A percentile compares a stretch with the other conserved stretches of the same genome.
Conservation (phyloP, 2,113 vertebrate species). For the Montifringilla adamsi region DNA sequence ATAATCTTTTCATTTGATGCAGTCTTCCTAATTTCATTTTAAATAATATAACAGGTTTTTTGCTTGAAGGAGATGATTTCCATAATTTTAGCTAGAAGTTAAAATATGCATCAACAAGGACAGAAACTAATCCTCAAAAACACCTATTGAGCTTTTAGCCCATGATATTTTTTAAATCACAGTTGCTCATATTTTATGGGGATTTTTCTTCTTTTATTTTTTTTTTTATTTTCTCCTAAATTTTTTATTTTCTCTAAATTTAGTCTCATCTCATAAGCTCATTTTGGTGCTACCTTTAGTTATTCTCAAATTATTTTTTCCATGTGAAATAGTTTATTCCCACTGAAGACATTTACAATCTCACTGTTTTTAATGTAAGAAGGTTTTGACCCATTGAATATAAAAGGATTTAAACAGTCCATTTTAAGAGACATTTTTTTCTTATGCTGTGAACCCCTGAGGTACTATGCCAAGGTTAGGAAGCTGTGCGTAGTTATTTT, state of each 20-base stretch:
- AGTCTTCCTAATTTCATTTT: background rate
- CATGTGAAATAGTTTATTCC: background rate
- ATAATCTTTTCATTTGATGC: background rate
- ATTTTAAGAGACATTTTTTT: background rate
- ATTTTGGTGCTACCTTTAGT: background rate
- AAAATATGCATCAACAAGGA: background rate
- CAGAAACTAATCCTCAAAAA: slow-evolving; percentile 4
- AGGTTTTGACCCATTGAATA: background rate
- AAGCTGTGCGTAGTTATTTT: slow-evolving; percentile 43
- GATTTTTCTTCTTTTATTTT: fast-evolving
- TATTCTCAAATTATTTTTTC: background rate
- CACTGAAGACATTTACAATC: background rate
- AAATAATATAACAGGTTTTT: background rate
- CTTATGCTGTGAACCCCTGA: slow-evolving; percentile 5
- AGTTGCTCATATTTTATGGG: background rate
- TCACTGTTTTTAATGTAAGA: background rate
- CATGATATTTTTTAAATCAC: background rate
- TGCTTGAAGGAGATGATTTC: background rate
- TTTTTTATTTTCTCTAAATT: background rate
- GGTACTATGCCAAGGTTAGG: slow-evolving; percentile 4
- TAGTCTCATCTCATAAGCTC: background rate
- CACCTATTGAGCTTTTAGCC: background rate
- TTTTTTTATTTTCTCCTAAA: background rate
- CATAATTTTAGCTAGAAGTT: slow-evolving; percentile 25
- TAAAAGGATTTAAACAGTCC: slow-evolving; percentile 6